phyloP scores from a whole-genome alignment of 2,888 invertebrate genomes.

The Oconnorella tubifera region DNA sequence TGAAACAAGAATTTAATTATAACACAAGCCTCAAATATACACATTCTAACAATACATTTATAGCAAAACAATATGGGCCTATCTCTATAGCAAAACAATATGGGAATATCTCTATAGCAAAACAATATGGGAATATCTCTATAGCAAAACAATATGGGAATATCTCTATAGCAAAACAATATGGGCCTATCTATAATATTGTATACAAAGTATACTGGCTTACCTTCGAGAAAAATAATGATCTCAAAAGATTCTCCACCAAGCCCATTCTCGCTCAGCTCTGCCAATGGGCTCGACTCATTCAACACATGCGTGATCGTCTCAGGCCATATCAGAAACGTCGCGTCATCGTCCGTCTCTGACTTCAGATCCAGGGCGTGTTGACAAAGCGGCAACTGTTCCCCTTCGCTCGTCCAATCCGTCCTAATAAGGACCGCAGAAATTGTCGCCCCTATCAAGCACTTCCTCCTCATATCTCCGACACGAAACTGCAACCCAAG shows the following conservation, averaged over 20 bases:
- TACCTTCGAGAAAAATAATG: slow-evolving; percentile 90
- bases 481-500: slow-evolving; percentile 54
- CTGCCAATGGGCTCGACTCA: slow-evolving; percentile 82
- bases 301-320: slow-evolving; percentile 94
- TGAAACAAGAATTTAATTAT: too few species aligned
- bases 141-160: too few species aligned
- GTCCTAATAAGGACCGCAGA: slow-evolving; percentile 86
- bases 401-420: too few species aligned
- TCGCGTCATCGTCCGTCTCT: slow-evolving; percentile 72
- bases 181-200: too few species aligned
- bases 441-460: slow-evolving; percentile 74
- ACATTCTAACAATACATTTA: too few species aligned
- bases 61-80: too few species aligned
- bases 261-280: slow-evolving; percentile 86
- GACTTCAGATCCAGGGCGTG: slow-evolving; percentile 18
- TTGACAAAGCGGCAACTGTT: slow-evolving; percentile 79
- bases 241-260: slow-evolving; percentile 89
- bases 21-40: too few species aligned
- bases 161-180: too few species aligned
- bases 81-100: too few species aligned
- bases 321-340: slow-evolving; percentile 98
- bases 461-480: slow-evolving; percentile 52
- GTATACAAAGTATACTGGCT: too few species aligned
- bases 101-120: too few species aligned
- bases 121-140: too few species aligned